These are phyloP conservation scores for Periphyllus acericola DNA, from an alignment of 2,888 invertebrate species.

Conservation along the genomic window DNA sequence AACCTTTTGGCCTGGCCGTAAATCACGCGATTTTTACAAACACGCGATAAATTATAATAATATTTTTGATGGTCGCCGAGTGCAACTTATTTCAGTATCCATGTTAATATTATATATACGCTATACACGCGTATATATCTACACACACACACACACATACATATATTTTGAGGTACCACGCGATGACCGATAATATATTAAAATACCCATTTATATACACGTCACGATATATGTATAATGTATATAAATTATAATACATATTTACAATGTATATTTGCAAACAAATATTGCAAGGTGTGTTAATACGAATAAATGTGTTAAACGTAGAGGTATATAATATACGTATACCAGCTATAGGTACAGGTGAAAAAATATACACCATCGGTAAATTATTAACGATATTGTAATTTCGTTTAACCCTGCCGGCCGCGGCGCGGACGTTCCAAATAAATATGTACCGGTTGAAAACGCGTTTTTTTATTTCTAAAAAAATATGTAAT, in stretches of 20 bases:
- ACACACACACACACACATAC: neutral
- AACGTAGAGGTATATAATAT: neutral
- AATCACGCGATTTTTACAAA: conserved; percentile 30
- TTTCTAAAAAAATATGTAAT: neutral
- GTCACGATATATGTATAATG: neutral
- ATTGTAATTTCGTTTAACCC: neutral
- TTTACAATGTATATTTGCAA: neutral
- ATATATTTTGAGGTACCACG: neutral
- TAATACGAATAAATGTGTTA: neutral
- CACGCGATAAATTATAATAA: conserved; percentile 22
- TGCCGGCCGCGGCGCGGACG: neutral
- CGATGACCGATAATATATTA: conserved; percentile 7
- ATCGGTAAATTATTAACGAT: neutral
- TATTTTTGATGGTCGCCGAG: neutral
- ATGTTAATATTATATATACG: neutral
- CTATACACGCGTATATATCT: neutral
- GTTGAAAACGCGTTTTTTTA: conserved; percentile 30
- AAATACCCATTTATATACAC: neutral
- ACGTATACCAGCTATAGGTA: neutral
- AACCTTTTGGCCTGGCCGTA: conserved; percentile 1
- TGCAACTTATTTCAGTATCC: conserved; percentile 6
- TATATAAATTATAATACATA: conserved; percentile 9
- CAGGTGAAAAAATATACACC: neutral
- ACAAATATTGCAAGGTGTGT: neutral
- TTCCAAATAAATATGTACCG: neutral